Base-by-base conservation (phyloP, 2,113 vertebrate genomes). In the Sander vitreus region DNA sequence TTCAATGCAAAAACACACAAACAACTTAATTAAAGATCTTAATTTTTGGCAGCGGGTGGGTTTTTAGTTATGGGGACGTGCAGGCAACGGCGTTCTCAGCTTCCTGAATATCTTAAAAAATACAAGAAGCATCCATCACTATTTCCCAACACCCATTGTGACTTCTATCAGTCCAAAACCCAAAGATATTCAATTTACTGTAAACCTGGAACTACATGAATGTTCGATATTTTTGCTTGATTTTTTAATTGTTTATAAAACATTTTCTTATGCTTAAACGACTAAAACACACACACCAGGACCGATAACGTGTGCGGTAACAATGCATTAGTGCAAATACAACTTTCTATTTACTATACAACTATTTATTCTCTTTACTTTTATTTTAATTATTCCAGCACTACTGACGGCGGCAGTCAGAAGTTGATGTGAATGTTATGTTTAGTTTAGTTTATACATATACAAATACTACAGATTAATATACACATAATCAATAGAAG, bases 21-120 rank as follows among this genome's bases (percentile, higher is more conserved):
- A 65, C 11, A 25, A 13, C 30, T 80, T 80, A 10, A 63, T 64
- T 64, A 27, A 19, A 66, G 5, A 6, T 57, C 8, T 23, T 70
- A 1, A 16, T 19, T 8, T 14, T 54, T 45, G n/a, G 45, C 66
- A 53, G 33, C 58, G n/a, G 18, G 36, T 15, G 30, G 10, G 11
- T 19, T 43, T 27, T 13, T 21, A 19, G n/a, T 25, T 21, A 8
- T 53, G 47, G 9, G 59, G 36, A 65, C 55, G 33, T 70, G 53
- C 53, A 45, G 11, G 7, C 12, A 3, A 33, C 7, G 3, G 18
- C 6, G 23, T 48, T 1, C 18, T 15, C 45, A 16, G 43, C 57
- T 33, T 60, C 25, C 43, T 33, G 25, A 60, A 30, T 21, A n/a
- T 16, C 9, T 39, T 39, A 2, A 39, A 39, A 36, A 62, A 62